Conservation (phyloP, 2,888 invertebrate species). For the Pseudanteris insignis region DNA sequence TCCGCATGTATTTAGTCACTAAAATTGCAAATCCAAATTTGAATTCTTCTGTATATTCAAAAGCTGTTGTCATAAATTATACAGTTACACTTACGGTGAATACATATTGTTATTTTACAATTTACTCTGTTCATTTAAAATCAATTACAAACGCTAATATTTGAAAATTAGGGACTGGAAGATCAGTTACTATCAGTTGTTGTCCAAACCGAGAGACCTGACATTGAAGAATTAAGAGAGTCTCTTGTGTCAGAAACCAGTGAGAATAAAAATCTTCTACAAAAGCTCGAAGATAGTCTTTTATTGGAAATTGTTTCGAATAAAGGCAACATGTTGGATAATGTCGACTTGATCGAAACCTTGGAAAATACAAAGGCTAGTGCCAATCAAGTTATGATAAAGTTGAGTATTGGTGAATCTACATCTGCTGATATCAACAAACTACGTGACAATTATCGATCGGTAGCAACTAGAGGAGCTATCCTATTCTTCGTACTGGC, state of each 20-base stretch:
- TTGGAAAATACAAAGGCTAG: conserved; percentile 90
- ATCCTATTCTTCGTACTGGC: conserved; percentile 90
- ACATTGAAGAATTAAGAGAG: conserved; percentile 88
- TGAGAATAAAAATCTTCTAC: conserved; percentile 83
- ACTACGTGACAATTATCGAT: conserved; percentile 84
- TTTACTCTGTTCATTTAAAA: too few species aligned
- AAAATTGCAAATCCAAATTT: conserved; percentile 89
- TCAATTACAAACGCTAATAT: too few species aligned
- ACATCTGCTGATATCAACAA: conserved; percentile 85
- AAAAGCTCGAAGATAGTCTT: conserved; percentile 85
- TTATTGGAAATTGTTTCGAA: conserved; percentile 85
- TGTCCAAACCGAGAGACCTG: conserved; percentile 85
- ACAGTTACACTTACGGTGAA: conserved; percentile 83
- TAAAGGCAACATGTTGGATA: conserved; percentile 92
- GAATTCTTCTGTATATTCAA: conserved; percentile 86
- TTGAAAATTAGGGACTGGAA: conserved; percentile 78
- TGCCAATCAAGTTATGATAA: conserved; percentile 80
- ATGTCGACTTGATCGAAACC: conserved; percentile 84
- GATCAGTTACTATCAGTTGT: conserved; percentile 91
- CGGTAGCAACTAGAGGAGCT: conserved; percentile 86
- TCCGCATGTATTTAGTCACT: conserved; percentile 88
- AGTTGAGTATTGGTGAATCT: conserved; percentile 78
- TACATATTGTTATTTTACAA: neutral
- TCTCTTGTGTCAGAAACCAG: conserved; percentile 84
- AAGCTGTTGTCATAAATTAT: conserved; percentile 90